Evolutionary conservation across 2,888 invertebrate species (phyloP), one percentile per base, ranked within the genome.

Genomic region (Ochropacha duplaris): DNA sequence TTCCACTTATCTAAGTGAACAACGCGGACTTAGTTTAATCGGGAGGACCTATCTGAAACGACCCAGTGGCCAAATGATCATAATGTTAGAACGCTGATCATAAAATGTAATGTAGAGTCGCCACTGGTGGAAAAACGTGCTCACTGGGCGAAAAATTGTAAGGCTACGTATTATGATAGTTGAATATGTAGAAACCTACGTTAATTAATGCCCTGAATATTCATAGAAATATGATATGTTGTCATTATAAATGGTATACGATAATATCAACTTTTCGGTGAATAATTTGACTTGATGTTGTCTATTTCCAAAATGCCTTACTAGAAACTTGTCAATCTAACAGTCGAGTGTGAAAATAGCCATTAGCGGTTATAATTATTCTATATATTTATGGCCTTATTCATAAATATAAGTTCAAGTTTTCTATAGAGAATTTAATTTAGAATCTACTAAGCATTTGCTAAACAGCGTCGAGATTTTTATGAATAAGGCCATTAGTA

Each of bases 1-100:
- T 52, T 59, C 51, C 56, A 60, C 52, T 51, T 71, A 68, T 73
- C 55, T 59, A 49, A 56, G 57, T 58, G 44, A 59, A 57, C 49
- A 50, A 54, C 44, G 58, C 8, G 24, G 22, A 52, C 52, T 61
- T 26, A 50, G 51, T 44, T 62, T 68, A 62, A 71, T 66, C 68
- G 60, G n/a, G 50, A 26, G 31, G 58, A 26, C 61, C 55, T 62
- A 62, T 59, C 62, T 62, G 55, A 59, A 57, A 58, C 28, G 50
- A 58, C 58, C 58, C 54, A 50, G 54, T 56, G 51, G 50, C 54
- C 55, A 62, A 57, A 57, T 51, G 55, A 39, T 58, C 61, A 52
- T 56, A 58, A 56, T 49, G 31, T 52, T 49, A 39, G 28, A 34
- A 56, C 50, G 50, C 31, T 24, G 34, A 50, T 36, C 58, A 49